Base-by-base conservation (phyloP, 2,797 vertebrate species). In the Poliocrania exsul region DNA sequence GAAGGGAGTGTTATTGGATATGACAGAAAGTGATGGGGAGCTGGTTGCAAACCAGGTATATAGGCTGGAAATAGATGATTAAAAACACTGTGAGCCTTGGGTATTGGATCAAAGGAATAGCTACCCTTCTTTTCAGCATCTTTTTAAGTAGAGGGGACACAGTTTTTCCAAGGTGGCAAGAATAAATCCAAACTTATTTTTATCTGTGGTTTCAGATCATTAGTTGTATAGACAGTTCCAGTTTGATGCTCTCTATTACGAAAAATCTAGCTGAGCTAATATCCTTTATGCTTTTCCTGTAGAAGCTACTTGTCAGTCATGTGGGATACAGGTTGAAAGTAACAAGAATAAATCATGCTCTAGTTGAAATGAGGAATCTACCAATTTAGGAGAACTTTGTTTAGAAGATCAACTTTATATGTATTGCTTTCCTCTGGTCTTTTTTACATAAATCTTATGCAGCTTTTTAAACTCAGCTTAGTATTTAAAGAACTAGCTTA, bases 21-120 rank as follows among this genome's bases (percentile, higher is more conserved):
- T 50, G 88, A 75, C 71, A 69, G 56, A 47, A 90, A 62, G 60
- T 12, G 26, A 85, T 57, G 66, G 13, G 86, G 33, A 95, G 31
- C 71, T 91, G 64, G 71, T 93, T 91, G 75, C 50, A 69, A 94
- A 90, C 80, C 71, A 93, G 90, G 82, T 89, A 57, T 46, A 33
- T 33, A 53, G 40, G 42, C 40, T 92, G 81, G 57, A 85, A 87
- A 87, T 12, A 73, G 79, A 82, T 53, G 6, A 89, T 69, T 79
- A 79, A 69, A 85, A 81, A 5, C 17, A 51, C 40, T 31, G 2
- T 46, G 35, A 75, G 17, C 20, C 33, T 72, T 35, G 81, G 84
- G 50, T 44, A 70, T 6, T 57, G 28, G 28, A 69, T 72, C 58
- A 85, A 78, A 84, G 16, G 47, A 87, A 85, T 8, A 61, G 23